These are phyloP conservation scores for Globodera rostochiensis DNA, from an alignment of 1,140 invertebrate species.

Conservation along the genomic window DNA sequence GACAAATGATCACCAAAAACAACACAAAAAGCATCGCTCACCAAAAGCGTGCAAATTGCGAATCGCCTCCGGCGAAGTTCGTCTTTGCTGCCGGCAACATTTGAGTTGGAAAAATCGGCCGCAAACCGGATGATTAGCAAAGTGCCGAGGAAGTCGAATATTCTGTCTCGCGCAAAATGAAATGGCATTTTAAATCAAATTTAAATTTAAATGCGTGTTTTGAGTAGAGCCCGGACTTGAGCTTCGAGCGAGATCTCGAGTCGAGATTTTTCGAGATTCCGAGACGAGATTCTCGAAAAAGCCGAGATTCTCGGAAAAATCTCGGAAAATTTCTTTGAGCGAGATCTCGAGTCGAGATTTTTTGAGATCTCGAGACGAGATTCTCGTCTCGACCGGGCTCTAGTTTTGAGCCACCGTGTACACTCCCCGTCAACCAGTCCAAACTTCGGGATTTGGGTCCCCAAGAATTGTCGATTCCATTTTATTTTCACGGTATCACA, in stretches of 20 bases:
- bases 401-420: background rate
- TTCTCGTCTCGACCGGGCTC: no score
- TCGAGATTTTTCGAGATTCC: no score
- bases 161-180: conserved; percentile 18
- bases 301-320: no score
- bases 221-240: no score
- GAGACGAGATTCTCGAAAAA: no score
- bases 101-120: conserved; percentile 29
- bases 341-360: no score
- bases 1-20: background rate
- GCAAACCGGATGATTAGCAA: conserved; percentile 38
- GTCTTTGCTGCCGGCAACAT: conserved; percentile 6
- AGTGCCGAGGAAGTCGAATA: conserved; percentile 48
- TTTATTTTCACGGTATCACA: no score
- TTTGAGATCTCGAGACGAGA: no score
- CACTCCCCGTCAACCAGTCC: background rate
- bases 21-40: background rate
- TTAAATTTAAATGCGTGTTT: conserved; percentile 7
- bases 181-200: no score
- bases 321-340: no score
- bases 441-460: background rate
- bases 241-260: no score
- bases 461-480: no score
- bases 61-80: conserved; percentile 11
- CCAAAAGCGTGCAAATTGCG: conserved; percentile 40